Conservation (phyloP, 2,113 vertebrate genomes). For the Colinus virginianus region DNA sequence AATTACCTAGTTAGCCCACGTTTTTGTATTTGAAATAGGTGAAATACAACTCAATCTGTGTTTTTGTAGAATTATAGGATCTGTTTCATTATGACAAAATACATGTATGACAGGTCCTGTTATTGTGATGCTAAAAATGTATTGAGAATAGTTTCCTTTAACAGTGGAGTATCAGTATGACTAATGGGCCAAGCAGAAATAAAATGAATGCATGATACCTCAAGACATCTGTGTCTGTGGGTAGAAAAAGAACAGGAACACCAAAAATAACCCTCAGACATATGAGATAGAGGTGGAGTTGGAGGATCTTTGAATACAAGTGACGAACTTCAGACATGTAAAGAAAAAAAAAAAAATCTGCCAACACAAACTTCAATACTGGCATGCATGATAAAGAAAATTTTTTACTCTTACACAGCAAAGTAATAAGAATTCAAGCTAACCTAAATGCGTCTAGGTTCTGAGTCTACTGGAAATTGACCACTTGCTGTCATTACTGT, state of each 20-base stretch:
- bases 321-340: neutral
- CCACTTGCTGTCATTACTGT: neutral
- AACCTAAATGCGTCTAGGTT: neutral
- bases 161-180: neutral
- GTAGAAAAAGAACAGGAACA: neutral
- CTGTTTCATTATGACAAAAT: neutral
- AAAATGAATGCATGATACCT: neutral
- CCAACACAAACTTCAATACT: neutral
- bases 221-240: neutral
- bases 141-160: neutral
- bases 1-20: neutral
- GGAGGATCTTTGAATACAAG: neutral
- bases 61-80: neutral
- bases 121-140: neutral
- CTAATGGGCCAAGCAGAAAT: neutral
- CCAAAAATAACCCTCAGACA: accelerated
- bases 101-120: neutral
- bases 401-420: neutral
- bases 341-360: neutral
- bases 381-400: accelerated
- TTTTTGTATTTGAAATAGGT: neutral
- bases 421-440: neutral
- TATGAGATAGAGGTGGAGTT: neutral
- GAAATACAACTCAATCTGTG: neutral
- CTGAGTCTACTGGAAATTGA: neutral